phyloP scores from a whole-genome alignment of 2,113 vertebrate species.

The Taurulus bubalis region DNA sequence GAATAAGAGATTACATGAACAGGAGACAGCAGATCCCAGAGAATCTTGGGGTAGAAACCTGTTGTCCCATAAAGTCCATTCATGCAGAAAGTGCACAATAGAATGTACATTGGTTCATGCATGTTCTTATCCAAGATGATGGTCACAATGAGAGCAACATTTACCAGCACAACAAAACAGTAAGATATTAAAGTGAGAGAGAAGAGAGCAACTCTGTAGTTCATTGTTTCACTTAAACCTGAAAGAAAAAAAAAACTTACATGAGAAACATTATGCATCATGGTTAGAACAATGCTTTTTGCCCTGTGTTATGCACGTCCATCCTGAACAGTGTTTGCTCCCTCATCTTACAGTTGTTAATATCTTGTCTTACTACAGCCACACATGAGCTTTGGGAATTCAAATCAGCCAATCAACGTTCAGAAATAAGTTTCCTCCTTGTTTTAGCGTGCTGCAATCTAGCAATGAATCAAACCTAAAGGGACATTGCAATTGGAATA shows the following conservation, averaged over 20 bases:
- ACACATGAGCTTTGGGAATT: neutral
- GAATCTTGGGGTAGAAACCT: constrained; percentile 66
- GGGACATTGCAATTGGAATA: neutral
- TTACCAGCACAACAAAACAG: constrained; percentile 31
- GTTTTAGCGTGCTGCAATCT: neutral
- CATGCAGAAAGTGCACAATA: constrained; percentile 58
- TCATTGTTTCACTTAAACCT: constrained; percentile 39
- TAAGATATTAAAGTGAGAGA: constrained; percentile 53
- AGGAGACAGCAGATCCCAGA: constrained; percentile 52
- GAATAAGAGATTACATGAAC: constrained; percentile 53
- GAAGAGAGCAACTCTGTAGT: constrained; percentile 25
- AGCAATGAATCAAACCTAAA: neutral
- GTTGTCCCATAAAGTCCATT: constrained; percentile 60
- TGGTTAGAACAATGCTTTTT: neutral
- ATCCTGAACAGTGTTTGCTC: neutral
- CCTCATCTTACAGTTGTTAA: neutral
- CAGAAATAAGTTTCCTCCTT: neutral
- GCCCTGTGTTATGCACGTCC: neutral
- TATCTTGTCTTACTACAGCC: neutral
- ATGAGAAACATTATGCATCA: constrained; percentile 35
- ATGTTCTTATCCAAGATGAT: constrained; percentile 59
- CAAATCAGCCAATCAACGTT: constrained; percentile 4
- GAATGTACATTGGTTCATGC: constrained; percentile 70
- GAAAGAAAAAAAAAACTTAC: constrained; percentile 40
- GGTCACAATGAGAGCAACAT: constrained; percentile 47